These are phyloP conservation scores for Pantherophis guttatus DNA, from an alignment of 2,113 vertebrate species.

Conservation along the genomic window DNA sequence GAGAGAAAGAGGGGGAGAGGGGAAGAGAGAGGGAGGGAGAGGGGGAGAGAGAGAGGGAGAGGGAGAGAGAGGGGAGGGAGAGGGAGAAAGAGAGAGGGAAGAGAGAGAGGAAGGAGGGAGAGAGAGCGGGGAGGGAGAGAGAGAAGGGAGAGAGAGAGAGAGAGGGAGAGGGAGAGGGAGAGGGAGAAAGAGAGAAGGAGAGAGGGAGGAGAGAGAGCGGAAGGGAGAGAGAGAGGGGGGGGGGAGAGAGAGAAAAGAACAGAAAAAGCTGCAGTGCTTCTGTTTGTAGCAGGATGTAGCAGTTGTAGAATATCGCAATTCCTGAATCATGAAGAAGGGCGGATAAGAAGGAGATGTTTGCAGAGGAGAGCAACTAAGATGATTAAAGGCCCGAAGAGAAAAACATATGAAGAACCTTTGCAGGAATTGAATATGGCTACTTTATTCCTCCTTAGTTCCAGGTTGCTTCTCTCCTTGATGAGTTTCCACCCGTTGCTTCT, in stretches of 20 bases:
- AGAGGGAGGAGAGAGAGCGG: rapidly evolving
- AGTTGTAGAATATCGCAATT: background rate
- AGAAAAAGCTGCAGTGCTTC: background rate
- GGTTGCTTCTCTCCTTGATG: too few species aligned
- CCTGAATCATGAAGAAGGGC: background rate
- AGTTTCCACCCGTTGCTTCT: too few species aligned
- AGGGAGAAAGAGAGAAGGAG: rapidly evolving
- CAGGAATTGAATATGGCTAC: too few species aligned
- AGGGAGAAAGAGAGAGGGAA: rapidly evolving
- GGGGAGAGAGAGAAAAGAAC: background rate
- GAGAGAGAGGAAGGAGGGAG: too few species aligned
- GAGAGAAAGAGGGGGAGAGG: too few species aligned
- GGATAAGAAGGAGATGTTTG: background rate
- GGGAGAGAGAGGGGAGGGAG: rapidly evolving
- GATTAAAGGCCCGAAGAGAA: too few species aligned
- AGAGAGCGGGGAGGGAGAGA: rapidly evolving
- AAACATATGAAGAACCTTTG: too few species aligned
- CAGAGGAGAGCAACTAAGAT: too few species aligned
- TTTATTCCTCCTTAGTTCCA: too few species aligned
- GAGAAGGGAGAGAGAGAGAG: rapidly evolving
- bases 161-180: rapidly evolving
- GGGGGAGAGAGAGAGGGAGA: rapidly evolving
- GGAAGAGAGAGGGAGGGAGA: rapidly evolving
- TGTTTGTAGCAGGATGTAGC: background rate
- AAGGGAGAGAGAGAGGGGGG: background rate